These are phyloP conservation scores for Emydura subglobosa DNA, from an alignment of 2,113 vertebrate species.

Conservation along the genomic window DNA sequence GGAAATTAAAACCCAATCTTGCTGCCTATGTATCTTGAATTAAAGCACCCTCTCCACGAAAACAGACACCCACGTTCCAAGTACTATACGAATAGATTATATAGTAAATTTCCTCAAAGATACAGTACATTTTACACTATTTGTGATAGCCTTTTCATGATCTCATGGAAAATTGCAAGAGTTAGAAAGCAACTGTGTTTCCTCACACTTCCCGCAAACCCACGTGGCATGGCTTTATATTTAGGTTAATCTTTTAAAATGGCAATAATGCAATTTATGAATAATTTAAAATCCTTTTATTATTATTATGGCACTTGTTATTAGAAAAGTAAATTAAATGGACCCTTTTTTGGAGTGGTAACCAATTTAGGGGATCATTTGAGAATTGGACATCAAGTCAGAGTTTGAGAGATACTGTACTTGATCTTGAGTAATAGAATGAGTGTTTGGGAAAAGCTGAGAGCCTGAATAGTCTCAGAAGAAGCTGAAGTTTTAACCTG, in stretches of 20 bases:
- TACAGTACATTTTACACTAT: background rate
- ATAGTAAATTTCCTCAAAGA: background rate
- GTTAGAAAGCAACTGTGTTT: background rate
- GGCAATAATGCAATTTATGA: background rate
- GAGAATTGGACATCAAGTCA: background rate
- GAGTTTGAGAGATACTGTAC: background rate
- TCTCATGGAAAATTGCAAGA: background rate
- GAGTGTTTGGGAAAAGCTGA: background rate
- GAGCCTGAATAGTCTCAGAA: background rate
- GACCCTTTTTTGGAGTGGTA: background rate
- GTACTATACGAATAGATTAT: background rate
- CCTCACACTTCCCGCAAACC: background rate
- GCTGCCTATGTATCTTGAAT: slow-evolving; percentile 4
- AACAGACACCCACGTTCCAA: slow-evolving; percentile 18
- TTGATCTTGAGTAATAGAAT: background rate
- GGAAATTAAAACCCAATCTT: slow-evolving; percentile 20
- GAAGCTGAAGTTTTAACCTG: background rate
- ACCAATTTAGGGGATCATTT: background rate
- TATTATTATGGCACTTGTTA: accelerated
- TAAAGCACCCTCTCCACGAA: slow-evolving; percentile 5
- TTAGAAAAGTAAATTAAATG: background rate
- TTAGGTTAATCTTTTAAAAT: background rate
- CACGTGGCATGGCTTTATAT: background rate
- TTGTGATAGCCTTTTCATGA: background rate
- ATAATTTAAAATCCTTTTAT: background rate